Conservation (phyloP, 2,797 vertebrate species). For the Gallinago stenura region DNA sequence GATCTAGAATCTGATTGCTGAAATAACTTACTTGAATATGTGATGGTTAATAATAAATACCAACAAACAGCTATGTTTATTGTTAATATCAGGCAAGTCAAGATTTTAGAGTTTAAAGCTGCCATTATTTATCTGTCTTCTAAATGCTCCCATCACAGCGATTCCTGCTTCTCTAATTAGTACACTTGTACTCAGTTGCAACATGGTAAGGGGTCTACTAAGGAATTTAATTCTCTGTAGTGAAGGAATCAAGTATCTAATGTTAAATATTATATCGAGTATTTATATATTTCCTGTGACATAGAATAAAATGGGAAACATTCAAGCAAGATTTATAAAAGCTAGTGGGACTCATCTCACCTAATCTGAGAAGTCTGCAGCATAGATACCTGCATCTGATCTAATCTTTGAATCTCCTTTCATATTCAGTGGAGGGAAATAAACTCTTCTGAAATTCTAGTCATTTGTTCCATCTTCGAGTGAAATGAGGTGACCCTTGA, state of each 20-base stretch:
- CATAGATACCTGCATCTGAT: not conserved
- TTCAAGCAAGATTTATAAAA: not conserved
- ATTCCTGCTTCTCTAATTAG: not conserved
- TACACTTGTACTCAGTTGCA: not conserved
- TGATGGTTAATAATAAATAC: not conserved
- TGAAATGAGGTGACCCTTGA: conserved; percentile 16
- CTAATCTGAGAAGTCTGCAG: not conserved
- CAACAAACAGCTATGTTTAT: not conserved
- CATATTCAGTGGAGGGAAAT: conserved; percentile 32
- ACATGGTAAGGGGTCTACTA: not conserved
- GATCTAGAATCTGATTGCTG: not conserved
- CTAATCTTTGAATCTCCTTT: conserved; percentile 7
- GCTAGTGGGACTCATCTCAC: not conserved
- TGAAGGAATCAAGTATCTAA: not conserved
- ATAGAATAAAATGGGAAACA: not conserved
- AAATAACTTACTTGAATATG: not conserved
- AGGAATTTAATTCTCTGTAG: not conserved
- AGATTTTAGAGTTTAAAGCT: not conserved
- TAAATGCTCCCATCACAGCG: not conserved
- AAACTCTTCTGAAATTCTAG: conserved; percentile 39
- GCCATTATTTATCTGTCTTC: not conserved
- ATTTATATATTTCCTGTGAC: not conserved
- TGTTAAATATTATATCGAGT: not conserved
- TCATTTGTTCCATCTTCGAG: not conserved
- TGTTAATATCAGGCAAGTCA: not conserved